Evolutionary conservation across 2,797 vertebrate genomes (phyloP).

Genomic region (Helostoma temminkii): DNA sequence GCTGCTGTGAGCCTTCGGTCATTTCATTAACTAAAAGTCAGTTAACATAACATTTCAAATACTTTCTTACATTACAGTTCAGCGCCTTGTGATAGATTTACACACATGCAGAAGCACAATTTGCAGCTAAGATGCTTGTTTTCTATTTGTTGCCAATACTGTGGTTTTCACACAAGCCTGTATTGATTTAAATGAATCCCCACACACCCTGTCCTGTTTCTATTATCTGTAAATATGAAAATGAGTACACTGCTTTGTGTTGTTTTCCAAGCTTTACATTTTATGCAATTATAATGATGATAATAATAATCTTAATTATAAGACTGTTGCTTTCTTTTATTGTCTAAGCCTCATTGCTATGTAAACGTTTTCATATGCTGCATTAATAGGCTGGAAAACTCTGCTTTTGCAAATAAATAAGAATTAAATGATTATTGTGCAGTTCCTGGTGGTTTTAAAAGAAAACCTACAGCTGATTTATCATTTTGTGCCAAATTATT

Average conservation of each 20-base stretch:
- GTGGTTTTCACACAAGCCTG: conserved; percentile 43
- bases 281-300: too few species aligned
- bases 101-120: background rate
- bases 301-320: too few species aligned
- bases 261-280: conserved; percentile 29
- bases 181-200: conserved; percentile 3
- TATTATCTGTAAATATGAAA: conserved; percentile 16
- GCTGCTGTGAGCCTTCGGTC: background rate
- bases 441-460: background rate
- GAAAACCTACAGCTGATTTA: too few species aligned
- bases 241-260: background rate
- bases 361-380: background rate
- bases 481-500: too few species aligned
- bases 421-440: background rate
- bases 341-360: conserved; percentile 9
- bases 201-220: background rate
- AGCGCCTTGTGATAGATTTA: background rate
- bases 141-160: conserved; percentile 49
- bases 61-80: background rate
- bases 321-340: conserved; percentile 18
- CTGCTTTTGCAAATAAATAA: conserved; percentile 42
- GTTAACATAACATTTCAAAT: background rate
- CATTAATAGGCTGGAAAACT: background rate
- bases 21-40: too few species aligned
- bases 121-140: background rate